Evolutionary conservation across 2,888 invertebrate genomes (phyloP).

Genomic region (Mellilla xanthometata): DNA sequence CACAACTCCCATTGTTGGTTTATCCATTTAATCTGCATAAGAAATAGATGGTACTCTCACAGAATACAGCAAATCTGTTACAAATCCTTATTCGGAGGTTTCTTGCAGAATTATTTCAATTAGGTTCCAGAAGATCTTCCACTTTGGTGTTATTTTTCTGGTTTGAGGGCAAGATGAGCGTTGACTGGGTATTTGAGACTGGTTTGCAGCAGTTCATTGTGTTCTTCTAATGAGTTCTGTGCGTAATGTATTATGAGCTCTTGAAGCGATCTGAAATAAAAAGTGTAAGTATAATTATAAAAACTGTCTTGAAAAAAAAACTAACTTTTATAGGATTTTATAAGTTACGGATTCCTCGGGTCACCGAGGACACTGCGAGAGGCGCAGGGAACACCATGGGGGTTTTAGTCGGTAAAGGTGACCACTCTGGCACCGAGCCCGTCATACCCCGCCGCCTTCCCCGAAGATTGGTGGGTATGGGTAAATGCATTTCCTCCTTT

Average conservation of each 20-base stretch:
- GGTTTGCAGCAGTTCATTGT: slow-evolving; percentile 94
- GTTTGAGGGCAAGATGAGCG: slow-evolving; percentile 74
- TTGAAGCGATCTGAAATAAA: slow-evolving; percentile 85
- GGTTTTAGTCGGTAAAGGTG: no score
- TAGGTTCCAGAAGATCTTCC: slow-evolving; percentile 7
- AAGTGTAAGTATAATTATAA: background rate
- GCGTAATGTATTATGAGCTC: slow-evolving; percentile 96
- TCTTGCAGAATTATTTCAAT: slow-evolving; percentile 5
- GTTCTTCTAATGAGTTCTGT: slow-evolving; percentile 95
- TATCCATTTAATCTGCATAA: background rate
- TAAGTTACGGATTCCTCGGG: no score
- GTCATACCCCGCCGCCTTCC: no score
- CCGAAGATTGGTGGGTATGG: no score
- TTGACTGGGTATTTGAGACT: slow-evolving; percentile 91
- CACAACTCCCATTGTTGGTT: no score
- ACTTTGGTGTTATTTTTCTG: slow-evolving; percentile 54
- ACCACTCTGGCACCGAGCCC: no score
- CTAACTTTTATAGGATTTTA: no score
- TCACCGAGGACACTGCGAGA: no score
- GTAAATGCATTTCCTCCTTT: no score
- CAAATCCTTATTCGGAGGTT: slow-evolving; percentile 5
- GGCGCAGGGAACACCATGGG: no score
- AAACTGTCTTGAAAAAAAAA: no score
- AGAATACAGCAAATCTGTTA: background rate
- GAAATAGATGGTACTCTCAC: slow-evolving; percentile 1